Evolutionary conservation across 2,888 invertebrate genomes (phyloP).

Genomic region (Invenusta paracnida): DNA sequence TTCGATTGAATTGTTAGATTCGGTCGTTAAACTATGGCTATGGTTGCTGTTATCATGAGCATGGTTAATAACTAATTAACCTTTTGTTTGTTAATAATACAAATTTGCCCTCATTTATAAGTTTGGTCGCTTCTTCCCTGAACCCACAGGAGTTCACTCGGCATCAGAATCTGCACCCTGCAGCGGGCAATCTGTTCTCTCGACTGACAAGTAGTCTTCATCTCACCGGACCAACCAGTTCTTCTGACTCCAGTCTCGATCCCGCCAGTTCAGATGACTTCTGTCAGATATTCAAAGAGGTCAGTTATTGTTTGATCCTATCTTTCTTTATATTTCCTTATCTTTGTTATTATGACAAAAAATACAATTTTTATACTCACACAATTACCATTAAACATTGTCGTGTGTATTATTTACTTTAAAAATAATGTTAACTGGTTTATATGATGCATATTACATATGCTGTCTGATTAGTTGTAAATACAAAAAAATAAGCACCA

Average conservation of each 20-base stretch:
- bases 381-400: neutral
- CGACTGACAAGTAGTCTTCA: neutral
- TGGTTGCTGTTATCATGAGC: too few species aligned
- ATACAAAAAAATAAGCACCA: too few species aligned
- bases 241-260: neutral
- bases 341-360: neutral
- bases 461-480: too few species aligned
- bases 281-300: neutral
- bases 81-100: too few species aligned
- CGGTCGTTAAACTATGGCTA: too few species aligned
- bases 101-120: too few species aligned
- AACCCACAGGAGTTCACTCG: neutral
- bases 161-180: neutral
- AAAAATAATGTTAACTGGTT: too few species aligned
- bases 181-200: neutral
- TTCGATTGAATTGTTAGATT: too few species aligned
- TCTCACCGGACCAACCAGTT: neutral
- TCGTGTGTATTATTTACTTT: too few species aligned
- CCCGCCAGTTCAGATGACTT: neutral
- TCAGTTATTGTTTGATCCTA: neutral
- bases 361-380: neutral
- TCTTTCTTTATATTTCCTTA: neutral
- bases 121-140: too few species aligned
- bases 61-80: too few species aligned
- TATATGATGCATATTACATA: too few species aligned